Evolutionary conservation across 2,797 vertebrate species (phyloP), one percentile per base, ranked within the genome.

Genomic region (Scomberomorus guttatus): DNA sequence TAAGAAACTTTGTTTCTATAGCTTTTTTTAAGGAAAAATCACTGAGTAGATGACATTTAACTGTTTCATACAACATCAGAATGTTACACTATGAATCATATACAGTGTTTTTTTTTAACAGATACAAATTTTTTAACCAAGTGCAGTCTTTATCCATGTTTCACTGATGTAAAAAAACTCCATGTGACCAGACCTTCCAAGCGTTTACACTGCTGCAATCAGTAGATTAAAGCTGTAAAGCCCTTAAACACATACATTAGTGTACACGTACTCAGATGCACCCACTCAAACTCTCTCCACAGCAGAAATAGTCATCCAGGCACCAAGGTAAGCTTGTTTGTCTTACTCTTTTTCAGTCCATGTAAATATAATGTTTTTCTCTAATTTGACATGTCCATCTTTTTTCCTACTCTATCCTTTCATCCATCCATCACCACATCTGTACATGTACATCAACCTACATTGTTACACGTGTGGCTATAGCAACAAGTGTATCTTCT

Each of bases 201-300:
- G 32, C 27, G 44, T 78, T 80, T 82, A 14, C 18, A 12, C 61
- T 67, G 9, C 14, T 50, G 32, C 0, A 0, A 70, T 72, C 54
- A 18, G 44, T 34, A 67, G 46, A 72, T 75, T 54, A 77, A 77
- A 85, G 58, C 54, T 17, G 20, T 56, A 57, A 42, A 76, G 18
- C 63, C 46, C 42, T 62, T 50, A 70, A 50, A 54, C 42, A 56
- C 14, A 0, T 54, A 62, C 51, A 54, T 34, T 56, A 32, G 20
- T 5, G 15, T 34, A 27, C 34, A 39, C 50, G 32, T 18, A 34
- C 39, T 34, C 2, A 5, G 34, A 58, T 29, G 18, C 46, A 44
- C 22, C 64, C 58, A 25, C 11, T 18, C 64, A 51, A 4, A 44
- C 18, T 25, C 18, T 42, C 58, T 59, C 29, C 29, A 22, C 39